Base-by-base conservation (phyloP, 2,797 vertebrate species). In the Hydrocynus forskahlii region DNA sequence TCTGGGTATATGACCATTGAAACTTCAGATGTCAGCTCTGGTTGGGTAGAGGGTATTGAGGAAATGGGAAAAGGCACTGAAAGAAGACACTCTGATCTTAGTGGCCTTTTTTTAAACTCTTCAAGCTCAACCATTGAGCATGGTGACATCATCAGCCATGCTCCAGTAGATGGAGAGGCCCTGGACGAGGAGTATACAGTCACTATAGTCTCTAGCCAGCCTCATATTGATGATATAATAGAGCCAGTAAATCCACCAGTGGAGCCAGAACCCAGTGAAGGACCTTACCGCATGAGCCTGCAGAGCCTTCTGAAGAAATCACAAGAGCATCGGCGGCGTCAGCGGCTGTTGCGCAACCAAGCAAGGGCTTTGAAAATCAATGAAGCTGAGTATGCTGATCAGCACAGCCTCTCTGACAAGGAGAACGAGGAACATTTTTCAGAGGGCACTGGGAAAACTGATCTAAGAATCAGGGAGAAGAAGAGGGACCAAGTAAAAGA, bases 251-350 rank as follows among this genome's bases (percentile, higher is more conserved):
- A 64, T 12, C 57, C 72, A 21, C 14, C 45, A 0, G 72, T 55
- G 16, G 76, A 67, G 29, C 19, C n/a, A 13, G 84, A 87, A 4
- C 48, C 29, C 4, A 77, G 75, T 48, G 23, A 88, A 83, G 78
- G 94, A 95, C 95, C 95, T 0, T 95, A 95, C 23, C 88, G 91
- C 5, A 89, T 92, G 85, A 97, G 96, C 83, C 95, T 99, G 79
- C 97, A 98, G 91, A 96, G 95, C 76, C 92, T 99, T 87, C 89
- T 99, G 64, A 97, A 96, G 91, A 97, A 96, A 88, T 98, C 97
- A 21, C 96, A 95, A 89, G 97, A 98, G 85, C 96, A 93, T 45
- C 88, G 96, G 80, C 94, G 93, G 83, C 85, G 74, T 43, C 94
- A 95, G 84, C 87, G 91, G 40, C 88, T 92, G 78, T 89, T 93